Percentiles rank a stretch among this genome's conserved stretches.
Conservation (phyloP, 2,113 vertebrate species). For the Salvelinus sp. region DNA sequence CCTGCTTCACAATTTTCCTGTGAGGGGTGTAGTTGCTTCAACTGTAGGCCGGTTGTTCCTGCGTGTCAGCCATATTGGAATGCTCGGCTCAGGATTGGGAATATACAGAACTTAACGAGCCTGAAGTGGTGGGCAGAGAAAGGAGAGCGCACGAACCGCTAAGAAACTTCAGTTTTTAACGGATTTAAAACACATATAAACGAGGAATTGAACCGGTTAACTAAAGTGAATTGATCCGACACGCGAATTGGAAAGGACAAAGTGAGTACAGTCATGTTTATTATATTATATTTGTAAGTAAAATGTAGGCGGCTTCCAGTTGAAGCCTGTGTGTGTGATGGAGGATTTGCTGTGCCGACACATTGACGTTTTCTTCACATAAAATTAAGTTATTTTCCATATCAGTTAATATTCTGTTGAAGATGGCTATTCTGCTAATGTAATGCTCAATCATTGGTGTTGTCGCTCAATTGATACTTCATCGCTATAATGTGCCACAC, state of each 20-base stretch:
- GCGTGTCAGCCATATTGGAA: slow-evolving; percentile 6
- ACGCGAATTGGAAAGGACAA: not conserved
- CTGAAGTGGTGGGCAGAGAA: not conserved
- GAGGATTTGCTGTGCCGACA: not conserved
- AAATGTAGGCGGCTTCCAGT: not conserved
- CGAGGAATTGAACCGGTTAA: not conserved
- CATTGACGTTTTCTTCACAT: not conserved
- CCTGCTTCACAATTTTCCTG: not conserved
- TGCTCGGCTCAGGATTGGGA: not conserved
- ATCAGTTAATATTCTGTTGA: too few species aligned
- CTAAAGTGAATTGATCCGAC: not conserved
- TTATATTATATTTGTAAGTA: not conserved
- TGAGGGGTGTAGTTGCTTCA: not conserved
- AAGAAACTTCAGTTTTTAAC: not conserved
- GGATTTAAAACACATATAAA: not conserved
- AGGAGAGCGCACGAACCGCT: not conserved
- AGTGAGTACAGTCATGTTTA: not conserved
- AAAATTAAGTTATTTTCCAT: not conserved
- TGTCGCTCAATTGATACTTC: too few species aligned
- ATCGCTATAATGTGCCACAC: too few species aligned
- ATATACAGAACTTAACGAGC: not conserved
- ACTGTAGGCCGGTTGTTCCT: not conserved
- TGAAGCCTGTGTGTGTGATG: not conserved
- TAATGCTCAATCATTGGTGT: too few species aligned
- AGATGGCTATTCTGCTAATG: too few species aligned